Conservation (phyloP, 2,113 vertebrate genomes). For the Protobothrops mucrosquamatus region DNA sequence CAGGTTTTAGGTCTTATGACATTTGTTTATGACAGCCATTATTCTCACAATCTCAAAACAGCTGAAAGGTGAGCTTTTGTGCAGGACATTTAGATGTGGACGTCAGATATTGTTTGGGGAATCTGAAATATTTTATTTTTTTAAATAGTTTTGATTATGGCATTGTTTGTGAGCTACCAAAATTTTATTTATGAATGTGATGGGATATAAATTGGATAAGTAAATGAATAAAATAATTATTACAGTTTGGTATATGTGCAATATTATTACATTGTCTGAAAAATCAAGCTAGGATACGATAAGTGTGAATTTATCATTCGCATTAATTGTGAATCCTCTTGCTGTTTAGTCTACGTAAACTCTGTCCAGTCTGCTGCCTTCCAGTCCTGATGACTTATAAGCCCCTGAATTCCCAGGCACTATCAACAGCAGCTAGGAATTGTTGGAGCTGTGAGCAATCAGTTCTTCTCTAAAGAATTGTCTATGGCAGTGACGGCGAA, state of each 20-base stretch:
- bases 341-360: background rate
- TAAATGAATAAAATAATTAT: no score
- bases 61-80: no score
- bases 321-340: background rate
- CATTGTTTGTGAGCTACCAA: no score
- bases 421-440: background rate
- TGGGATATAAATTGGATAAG: no score
- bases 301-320: background rate
- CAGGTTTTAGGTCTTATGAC: background rate
- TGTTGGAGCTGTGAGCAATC: background rate
- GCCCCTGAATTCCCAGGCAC: background rate
- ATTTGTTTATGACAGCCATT: background rate
- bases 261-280: background rate
- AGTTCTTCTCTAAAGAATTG: background rate
- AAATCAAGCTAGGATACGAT: background rate
- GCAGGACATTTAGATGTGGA: no score
- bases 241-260: background rate
- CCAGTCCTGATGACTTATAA: background rate
- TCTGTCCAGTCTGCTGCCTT: background rate
- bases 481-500: background rate
- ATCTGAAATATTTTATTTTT: no score
- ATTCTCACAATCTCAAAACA: background rate
- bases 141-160: no score
- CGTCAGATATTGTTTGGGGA: no score
- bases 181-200: no score